Evolutionary conservation across 1,140 invertebrate genomes (phyloP).

Genomic region (Eciton burchellii): DNA sequence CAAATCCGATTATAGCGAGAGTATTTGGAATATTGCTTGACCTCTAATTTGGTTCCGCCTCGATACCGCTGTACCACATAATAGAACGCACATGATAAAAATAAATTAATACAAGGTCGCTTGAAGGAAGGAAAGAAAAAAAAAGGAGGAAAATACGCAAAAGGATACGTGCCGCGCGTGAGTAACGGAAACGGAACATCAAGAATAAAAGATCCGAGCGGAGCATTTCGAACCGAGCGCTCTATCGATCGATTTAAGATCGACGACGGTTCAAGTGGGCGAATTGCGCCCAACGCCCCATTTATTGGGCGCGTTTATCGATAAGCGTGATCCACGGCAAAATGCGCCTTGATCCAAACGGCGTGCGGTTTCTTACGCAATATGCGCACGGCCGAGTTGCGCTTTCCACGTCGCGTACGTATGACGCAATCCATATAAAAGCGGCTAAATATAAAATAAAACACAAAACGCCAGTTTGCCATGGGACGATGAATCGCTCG

Average conservation of each 20-base stretch:
- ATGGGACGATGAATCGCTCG: constrained; percentile 17
- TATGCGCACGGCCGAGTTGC: neutral
- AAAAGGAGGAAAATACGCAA: neutral
- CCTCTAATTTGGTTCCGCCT: constrained; percentile 35
- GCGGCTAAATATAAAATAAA: constrained; percentile 42
- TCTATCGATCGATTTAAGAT: no score
- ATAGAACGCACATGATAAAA: constrained; percentile 3
- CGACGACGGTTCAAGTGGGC: no score
- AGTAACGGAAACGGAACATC: neutral
- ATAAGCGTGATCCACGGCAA: constrained; percentile 14
- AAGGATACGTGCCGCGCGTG: neutral
- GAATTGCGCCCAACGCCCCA: no score
- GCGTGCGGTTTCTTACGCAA: constrained; percentile 24
- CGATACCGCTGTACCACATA: neutral
- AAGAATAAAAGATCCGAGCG: neutral
- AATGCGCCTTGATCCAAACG: neutral
- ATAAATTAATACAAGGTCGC: constrained; percentile 37
- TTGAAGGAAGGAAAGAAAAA: neutral
- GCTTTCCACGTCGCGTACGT: neutral
- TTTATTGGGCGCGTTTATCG: neutral
- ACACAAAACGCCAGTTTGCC: neutral
- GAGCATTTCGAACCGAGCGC: neutral
- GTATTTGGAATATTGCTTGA: constrained; percentile 45
- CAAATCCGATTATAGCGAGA: neutral
- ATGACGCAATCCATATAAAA: constrained; percentile 30